A percentile compares a stretch with the other conserved stretches of the same genome.
These are phyloP conservation scores for Laothoe populi DNA, from an alignment of 2,888 invertebrate species.

Conservation along the genomic window DNA sequence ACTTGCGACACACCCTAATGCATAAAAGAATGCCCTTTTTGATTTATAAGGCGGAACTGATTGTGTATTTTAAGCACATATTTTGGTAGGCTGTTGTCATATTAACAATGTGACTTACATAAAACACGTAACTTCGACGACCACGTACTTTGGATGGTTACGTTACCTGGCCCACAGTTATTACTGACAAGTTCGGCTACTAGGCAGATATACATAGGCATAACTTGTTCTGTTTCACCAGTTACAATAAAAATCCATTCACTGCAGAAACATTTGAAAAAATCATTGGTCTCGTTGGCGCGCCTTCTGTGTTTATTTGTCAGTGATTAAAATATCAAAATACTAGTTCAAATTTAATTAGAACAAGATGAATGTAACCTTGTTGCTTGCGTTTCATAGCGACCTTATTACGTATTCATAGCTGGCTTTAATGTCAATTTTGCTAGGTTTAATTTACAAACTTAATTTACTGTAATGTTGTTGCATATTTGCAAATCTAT, in stretches of 20 bases:
- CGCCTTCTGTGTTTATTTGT: constrained; percentile 10
- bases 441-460: constrained; percentile 13
- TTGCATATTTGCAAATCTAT: constrained; percentile 9
- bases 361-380: constrained; percentile 22
- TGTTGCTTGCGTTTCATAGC: constrained; percentile 9
- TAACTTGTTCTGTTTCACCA: constrained; percentile 64
- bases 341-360: constrained; percentile 18
- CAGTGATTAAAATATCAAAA: constrained; percentile 22
- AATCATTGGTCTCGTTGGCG: constrained; percentile 6
- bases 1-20: constrained; percentile 54
- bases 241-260: constrained; percentile 20
- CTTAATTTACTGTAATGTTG: constrained; percentile 9
- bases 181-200: constrained; percentile 55
- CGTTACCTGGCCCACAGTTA: constrained; percentile 58
- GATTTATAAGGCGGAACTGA: constrained; percentile 74
- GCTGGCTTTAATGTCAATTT: constrained; percentile 9
- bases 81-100: constrained; percentile 65
- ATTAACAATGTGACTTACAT: constrained; percentile 68
- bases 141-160: constrained; percentile 44
- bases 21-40: constrained; percentile 66
- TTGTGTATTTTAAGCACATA: constrained; percentile 56
- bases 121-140: constrained; percentile 61
- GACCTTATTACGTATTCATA: constrained; percentile 23
- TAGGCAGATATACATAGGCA: constrained; percentile 52
- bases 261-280: constrained; percentile 17